Percentiles rank a stretch among this genome's conserved stretches.
These are phyloP conservation scores for Orthonevra nobilis DNA, from an alignment of 2,888 invertebrate species.

Conservation along the genomic window DNA sequence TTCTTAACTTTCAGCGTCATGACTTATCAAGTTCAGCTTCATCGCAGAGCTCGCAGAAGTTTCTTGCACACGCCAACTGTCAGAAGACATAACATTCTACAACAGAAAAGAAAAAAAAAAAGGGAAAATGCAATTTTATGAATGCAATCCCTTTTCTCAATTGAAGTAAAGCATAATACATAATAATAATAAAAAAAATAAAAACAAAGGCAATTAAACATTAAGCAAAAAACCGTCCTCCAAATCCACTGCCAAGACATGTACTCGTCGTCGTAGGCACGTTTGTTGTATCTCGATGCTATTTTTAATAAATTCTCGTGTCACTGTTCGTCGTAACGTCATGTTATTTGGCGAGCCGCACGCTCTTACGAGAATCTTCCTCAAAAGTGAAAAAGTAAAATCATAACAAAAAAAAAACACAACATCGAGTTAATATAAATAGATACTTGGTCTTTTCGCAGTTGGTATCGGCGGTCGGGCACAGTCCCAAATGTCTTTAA, in stretches of 20 bases:
- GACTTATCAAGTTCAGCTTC: constrained; percentile 1
- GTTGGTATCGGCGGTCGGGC: constrained; percentile 3
- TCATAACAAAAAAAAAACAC: constrained; percentile 5
- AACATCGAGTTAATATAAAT: constrained; percentile 37
- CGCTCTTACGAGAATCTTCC: constrained; percentile 42
- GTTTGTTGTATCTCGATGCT: no score
- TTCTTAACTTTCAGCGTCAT: no score
- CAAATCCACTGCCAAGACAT: constrained; percentile 20
- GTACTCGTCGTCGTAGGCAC: no score
- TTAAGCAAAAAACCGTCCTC: constrained; percentile 21
- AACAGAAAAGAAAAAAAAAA: not conserved
- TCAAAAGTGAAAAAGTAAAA: not conserved
- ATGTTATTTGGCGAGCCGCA: constrained; percentile 35
- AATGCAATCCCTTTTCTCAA: constrained; percentile 7
- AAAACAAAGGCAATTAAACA: no score
- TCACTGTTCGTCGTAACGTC: constrained; percentile 25
- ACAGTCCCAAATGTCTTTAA: constrained; percentile 42
- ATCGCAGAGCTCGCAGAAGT: no score
- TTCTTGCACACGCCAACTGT: constrained; percentile 24
- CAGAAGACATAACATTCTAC: no score
- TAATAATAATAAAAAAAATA: constrained; percentile 41
- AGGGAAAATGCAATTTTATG: constrained; percentile 4
- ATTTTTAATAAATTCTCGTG: constrained; percentile 56
- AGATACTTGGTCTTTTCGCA: constrained; percentile 44
- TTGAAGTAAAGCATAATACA: constrained; percentile 54